Evolutionary conservation across 2,113 vertebrate species (phyloP), one percentile per base, ranked within the genome.

Genomic region (Isurus oxyrinchus): DNA sequence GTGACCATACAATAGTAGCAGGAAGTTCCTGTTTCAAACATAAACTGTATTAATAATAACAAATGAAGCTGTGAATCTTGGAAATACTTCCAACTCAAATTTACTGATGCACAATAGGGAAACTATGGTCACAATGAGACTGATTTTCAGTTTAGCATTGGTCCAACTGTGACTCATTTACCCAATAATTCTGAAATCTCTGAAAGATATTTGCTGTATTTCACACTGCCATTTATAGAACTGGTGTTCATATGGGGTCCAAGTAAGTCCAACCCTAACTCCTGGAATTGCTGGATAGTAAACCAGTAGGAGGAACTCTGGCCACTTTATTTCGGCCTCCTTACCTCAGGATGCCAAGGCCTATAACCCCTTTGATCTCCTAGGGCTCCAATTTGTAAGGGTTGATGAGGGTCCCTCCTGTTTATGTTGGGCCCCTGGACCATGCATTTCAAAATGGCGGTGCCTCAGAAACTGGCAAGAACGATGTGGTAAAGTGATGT

Each of bases 11-110:
- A 61, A 61, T 93, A 61, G 90, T 40, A 23, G 90, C 90, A 94
- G 90, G 90, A 94, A n/a, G 59, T 94, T 94, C n/a, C 90, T 94
- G n/a, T 63, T 63, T 94, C 59, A 94, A 63, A 94, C 59, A 94
- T 59, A 59, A 93, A 6, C 59, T 40, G 35, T 23, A 10, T 66
- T 63, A 94, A 94, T 94, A 94, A 94, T 40, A 94, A 84, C 81
- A 21, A 44, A 23, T 5, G 63, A 5, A 63, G 0, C 35, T 93
- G 35, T n/a, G 90, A 94, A 94, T 40, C 0, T 63, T 35, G 31
- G 14, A 94, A 63, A 44, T 94, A 66, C 10, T 66, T 63, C 35
- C n/a, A 63, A 63, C n/a, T 94, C 90, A 94, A 66, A 94, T 40
- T n/a, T 61, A 63, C 13, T 8, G 66, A 66, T n/a, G 53, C 44